Evolutionary conservation across 2,888 invertebrate genomes (phyloP).

Genomic region (Caenorhabditis doughertyi): DNA sequence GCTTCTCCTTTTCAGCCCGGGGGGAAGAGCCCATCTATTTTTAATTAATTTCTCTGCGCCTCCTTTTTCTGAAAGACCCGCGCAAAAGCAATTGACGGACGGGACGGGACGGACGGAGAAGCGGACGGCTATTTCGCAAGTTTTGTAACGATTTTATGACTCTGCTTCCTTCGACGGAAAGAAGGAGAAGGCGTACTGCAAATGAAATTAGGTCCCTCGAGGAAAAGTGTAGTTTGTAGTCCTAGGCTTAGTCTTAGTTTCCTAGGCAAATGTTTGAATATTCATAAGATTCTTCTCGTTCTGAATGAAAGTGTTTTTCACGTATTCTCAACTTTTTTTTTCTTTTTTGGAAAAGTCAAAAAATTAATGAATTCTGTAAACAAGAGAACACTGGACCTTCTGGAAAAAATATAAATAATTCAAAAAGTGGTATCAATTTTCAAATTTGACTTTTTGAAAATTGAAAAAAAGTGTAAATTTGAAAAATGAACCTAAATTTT

Average conservation of each 20-base stretch:
- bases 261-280: neutral
- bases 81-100: neutral
- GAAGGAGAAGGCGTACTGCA: neutral
- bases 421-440: no score
- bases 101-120: neutral
- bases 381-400: no score
- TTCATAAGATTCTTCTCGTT: neutral
- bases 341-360: no score
- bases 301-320: no score
- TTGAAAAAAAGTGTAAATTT: neutral
- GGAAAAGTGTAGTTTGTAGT: conserved; percentile 1
- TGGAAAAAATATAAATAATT: no score
- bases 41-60: conserved; percentile 58
- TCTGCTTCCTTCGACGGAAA: neutral
- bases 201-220: conserved; percentile 39
- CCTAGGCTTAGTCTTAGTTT: no score
- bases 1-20: neutral
- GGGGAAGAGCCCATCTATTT: conserved; percentile 26
- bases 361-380: no score
- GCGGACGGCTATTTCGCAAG: conserved; percentile 42
- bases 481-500: no score
- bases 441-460: no score
- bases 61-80: neutral
- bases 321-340: no score
- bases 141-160: conserved; percentile 55